Conservation (phyloP, 2,797 vertebrate species). For the Cichlasoma orientale region DNA sequence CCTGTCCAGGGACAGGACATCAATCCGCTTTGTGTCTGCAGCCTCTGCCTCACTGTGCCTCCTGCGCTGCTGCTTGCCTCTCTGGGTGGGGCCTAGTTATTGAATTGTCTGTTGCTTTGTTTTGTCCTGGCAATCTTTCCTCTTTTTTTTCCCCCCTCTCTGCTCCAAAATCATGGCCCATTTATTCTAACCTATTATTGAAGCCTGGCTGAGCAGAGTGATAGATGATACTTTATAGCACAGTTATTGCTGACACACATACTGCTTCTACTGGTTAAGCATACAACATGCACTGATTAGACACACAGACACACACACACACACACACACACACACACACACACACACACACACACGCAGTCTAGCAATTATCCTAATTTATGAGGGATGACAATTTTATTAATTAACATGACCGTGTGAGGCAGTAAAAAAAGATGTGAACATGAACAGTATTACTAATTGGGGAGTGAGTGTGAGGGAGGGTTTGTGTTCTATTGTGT, state of each 20-base stretch:
- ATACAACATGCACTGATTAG: constrained; percentile 33
- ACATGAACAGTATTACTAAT: constrained; percentile 63
- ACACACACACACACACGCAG: constrained; percentile 5
- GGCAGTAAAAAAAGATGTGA: constrained; percentile 59
- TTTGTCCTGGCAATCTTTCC: constrained; percentile 50
- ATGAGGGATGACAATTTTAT: constrained; percentile 68
- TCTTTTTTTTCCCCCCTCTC: constrained; percentile 33
- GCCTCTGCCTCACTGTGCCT: constrained; percentile 47
- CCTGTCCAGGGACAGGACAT: constrained; percentile 56
- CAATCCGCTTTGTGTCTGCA: constrained; percentile 68
- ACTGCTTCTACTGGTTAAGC: constrained; percentile 34
- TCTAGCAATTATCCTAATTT: constrained; percentile 71
- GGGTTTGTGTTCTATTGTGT: constrained; percentile 55
- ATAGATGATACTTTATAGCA: constrained; percentile 74
- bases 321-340: background rate
- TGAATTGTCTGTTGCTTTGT: constrained; percentile 68
- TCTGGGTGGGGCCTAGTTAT: constrained; percentile 61
- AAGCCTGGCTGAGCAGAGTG: constrained; percentile 75
- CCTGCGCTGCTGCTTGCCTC: constrained; percentile 52
- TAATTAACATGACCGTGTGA: constrained; percentile 61
- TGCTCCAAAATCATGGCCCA: constrained; percentile 76
- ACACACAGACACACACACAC: constrained; percentile 6
- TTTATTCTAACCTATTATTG: constrained; percentile 81
- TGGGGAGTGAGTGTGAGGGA: constrained; percentile 41
- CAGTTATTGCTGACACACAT: constrained; percentile 62